Conservation (phyloP, 2,797 vertebrate genomes). For the Myotis daubentonii region DNA sequence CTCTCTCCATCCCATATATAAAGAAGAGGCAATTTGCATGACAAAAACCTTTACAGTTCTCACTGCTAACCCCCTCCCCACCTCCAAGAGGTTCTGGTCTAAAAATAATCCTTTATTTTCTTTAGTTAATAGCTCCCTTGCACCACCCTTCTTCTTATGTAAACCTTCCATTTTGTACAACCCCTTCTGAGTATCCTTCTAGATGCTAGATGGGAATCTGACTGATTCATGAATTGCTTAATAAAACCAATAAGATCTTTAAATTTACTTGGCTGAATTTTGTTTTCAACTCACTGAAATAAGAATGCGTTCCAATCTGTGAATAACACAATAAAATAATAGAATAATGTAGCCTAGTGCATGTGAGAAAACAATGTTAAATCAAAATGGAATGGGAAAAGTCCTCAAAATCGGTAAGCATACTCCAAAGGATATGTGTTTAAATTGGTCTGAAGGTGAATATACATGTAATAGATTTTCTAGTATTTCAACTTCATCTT, state of each 20-base stretch:
- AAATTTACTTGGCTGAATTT: neutral
- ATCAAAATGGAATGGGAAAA: neutral
- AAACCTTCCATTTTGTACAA: neutral
- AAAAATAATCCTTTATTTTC: neutral
- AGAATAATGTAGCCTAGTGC: neutral
- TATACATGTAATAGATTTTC: neutral
- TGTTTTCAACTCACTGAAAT: neutral
- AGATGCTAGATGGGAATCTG: neutral
- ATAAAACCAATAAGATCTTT: neutral
- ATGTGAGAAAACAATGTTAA: neutral
- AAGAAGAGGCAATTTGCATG: neutral
- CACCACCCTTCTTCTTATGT: neutral
- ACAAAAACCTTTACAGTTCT: neutral
- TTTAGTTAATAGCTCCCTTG: neutral
- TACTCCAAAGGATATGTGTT: neutral
- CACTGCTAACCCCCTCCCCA: too few species aligned
- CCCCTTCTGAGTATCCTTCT: neutral
- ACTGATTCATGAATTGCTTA: neutral
- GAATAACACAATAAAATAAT: conserved; percentile 15
- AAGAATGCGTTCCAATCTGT: neutral
- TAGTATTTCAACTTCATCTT: neutral
- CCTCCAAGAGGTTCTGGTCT: neutral
- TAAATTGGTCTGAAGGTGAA: neutral
- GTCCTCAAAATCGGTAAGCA: neutral
- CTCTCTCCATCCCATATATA: neutral